Percentiles rank a stretch among this genome's conserved stretches.
Evolutionary conservation across 2,888 invertebrate genomes (phyloP).

Genomic region (Lasioglossum marginatum): DNA sequence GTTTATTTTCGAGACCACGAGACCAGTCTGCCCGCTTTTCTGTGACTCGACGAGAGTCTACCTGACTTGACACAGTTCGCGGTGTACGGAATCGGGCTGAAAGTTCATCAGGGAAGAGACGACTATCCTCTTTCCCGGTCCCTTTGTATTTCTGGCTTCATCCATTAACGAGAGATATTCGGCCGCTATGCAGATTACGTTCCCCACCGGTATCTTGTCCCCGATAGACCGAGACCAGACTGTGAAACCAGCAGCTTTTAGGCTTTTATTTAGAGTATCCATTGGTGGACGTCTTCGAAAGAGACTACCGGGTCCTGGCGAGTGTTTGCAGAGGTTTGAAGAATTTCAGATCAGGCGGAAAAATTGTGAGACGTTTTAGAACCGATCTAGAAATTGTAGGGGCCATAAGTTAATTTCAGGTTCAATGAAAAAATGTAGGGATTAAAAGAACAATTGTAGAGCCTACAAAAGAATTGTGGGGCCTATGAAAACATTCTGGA

Average conservation of each 20-base stretch:
- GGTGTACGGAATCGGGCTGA: conserved; percentile 30
- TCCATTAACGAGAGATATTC: conserved; percentile 16
- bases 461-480: too few relatives aligned
- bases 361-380: not conserved
- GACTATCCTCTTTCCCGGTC: conserved; percentile 4
- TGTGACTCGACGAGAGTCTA: conserved; percentile 20
- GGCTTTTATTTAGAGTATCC: not conserved
- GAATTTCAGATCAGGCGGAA: not conserved
- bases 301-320: not conserved
- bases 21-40: conserved; percentile 38
- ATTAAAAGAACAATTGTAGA: not conserved
- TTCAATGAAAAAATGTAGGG: not conserved
- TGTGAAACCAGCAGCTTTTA: not conserved
- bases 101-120: conserved; percentile 26
- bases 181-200: not conserved
- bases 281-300: not conserved
- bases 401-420: fast-evolving
- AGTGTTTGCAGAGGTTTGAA: not conserved
- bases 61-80: conserved; percentile 14
- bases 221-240: not conserved
- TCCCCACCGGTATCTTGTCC: not conserved
- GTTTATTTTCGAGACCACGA: conserved; percentile 46
- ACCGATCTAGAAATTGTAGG: not conserved
- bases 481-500: too few relatives aligned
- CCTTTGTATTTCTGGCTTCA: not conserved